Evolutionary conservation across 1,140 invertebrate species (phyloP).

Genomic region (Trypoxylus dichotomus): DNA sequence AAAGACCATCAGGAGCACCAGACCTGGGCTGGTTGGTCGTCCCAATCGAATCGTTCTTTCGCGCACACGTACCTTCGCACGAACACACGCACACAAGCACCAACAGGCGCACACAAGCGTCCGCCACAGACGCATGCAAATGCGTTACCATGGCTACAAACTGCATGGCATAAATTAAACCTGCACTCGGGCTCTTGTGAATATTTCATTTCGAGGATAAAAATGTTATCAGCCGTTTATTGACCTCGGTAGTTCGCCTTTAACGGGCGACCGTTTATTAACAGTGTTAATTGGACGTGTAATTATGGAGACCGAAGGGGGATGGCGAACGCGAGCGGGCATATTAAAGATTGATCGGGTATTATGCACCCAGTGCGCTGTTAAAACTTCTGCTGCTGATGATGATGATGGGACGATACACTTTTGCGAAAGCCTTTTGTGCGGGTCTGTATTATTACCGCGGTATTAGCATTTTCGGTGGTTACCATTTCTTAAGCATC

Average conservation of each 20-base stretch:
- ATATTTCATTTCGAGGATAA: slow-evolving; percentile 46
- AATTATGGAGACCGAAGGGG: slow-evolving; percentile 22
- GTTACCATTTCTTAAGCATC: neutral
- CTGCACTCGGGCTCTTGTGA: slow-evolving; percentile 42
- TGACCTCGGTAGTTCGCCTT: slow-evolving; percentile 32
- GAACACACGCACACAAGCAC: slow-evolving; percentile 31
- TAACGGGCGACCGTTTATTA: slow-evolving; percentile 14
- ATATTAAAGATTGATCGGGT: slow-evolving; percentile 25
- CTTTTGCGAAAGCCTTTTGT: neutral
- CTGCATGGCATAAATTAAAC: slow-evolving; percentile 48
- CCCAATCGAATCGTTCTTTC: slow-evolving; percentile 13
- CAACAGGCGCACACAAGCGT: slow-evolving; percentile 20
- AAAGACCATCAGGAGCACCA: slow-evolving; percentile 32
- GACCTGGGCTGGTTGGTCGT: slow-evolving; percentile 17
- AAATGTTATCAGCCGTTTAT: slow-evolving; percentile 43
- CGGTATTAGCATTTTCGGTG: neutral
- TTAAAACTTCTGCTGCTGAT: neutral
- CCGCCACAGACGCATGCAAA: slow-evolving; percentile 43
- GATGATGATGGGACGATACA: neutral
- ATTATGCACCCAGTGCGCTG: neutral
- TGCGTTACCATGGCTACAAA: slow-evolving; percentile 47
- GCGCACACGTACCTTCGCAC: neutral
- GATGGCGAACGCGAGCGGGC: neutral
- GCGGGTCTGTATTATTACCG: neutral
- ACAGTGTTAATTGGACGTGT: slow-evolving; percentile 29